Evolutionary conservation across 2,888 invertebrate species (phyloP).

Genomic region (Pseudanteris insignis): DNA sequence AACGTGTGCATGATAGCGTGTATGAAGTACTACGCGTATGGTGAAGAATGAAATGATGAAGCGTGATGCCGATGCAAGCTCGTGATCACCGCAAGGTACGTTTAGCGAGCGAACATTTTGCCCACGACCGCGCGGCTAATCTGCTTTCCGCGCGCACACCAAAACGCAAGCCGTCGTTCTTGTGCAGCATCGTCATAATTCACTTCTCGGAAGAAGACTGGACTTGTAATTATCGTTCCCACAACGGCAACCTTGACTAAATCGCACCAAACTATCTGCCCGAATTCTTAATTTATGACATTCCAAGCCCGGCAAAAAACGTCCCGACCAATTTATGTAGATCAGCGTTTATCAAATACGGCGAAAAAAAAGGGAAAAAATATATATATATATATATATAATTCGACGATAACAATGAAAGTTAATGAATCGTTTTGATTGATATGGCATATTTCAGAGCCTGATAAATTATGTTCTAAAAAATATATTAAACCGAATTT

Average conservation of each 20-base stretch:
- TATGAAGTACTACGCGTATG: slow-evolving; percentile 2
- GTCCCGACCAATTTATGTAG: slow-evolving; percentile 1
- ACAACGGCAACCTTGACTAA: slow-evolving; percentile 44
- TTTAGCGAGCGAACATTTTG: slow-evolving; percentile 26
- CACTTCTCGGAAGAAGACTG: slow-evolving; percentile 50
- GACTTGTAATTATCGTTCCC: slow-evolving; percentile 48
- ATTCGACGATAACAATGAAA: too few species aligned
- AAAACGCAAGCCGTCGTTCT: slow-evolving; percentile 15
- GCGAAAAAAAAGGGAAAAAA: not conserved
- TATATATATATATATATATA: too few species aligned
- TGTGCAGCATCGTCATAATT: slow-evolving; percentile 51
- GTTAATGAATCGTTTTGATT: too few species aligned
- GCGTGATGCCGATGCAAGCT: slow-evolving; percentile 20
- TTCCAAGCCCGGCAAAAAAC: slow-evolving; percentile 8
- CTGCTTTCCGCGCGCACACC: slow-evolving; percentile 10
- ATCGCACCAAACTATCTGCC: slow-evolving; percentile 45
- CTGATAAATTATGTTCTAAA: too few species aligned
- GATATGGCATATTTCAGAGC: too few species aligned
- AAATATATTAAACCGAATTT: too few species aligned
- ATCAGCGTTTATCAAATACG: not conserved
- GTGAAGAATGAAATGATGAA: slow-evolving; percentile 19
- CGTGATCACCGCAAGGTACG: slow-evolving; percentile 33
- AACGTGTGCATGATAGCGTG: too few species aligned
- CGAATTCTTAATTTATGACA: slow-evolving; percentile 50
- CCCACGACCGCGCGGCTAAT: slow-evolving; percentile 22